Evolutionary conservation across 2,113 vertebrate genomes (phyloP), one percentile per base, ranked within the genome.

Genomic region (Sorex araneus): DNA sequence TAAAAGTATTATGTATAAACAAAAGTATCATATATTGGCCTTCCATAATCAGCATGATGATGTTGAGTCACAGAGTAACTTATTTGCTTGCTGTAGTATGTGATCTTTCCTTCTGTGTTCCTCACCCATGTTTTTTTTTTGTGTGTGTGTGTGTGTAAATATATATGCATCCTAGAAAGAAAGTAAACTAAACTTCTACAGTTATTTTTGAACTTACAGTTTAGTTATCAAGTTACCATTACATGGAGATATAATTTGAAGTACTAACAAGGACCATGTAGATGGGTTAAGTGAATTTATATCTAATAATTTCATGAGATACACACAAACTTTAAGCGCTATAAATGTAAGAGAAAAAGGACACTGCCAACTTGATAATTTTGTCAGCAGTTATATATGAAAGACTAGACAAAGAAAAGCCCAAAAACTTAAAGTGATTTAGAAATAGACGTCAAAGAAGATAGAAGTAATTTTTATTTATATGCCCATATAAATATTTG

Each of bases 401-500:
- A 70, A 57, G 18, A 57, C 54, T 19, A 57, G 15, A 16, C 4
- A 57, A 57, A 57, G 18, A 47, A 50, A 50, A 50, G 10, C 47
- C 6, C 18, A 94, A 85, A 90, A 85, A 83, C 13, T n/a, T 21
- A 79, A 85, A 86, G 0, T 10, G 6, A 84, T 25, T 13, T 74
- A 93, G 63, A 34, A 36, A 88, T 2, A 40, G 60, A 45, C 54
- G 71, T 93, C 71, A 86, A 88, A 90, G 25, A 91, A 81, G 66
- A 75, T 13, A 87, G 36, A 77, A 43, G 4, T 57, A 23, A 63
- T 88, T 93, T 95, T 88, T 84, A 82, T 86, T 95, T 93, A 92
- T 43, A 70, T 40, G 25, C 28, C n/a, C 80, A 60, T 75, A 21
- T 95, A 95, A 95, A 94, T 91, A 92, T 95, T 93, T 96, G 64